A percentile compares a stretch with the other conserved stretches of the same genome.
phyloP scores from a whole-genome alignment of 1,140 invertebrate species.

The Eriocheir sinensis region DNA sequence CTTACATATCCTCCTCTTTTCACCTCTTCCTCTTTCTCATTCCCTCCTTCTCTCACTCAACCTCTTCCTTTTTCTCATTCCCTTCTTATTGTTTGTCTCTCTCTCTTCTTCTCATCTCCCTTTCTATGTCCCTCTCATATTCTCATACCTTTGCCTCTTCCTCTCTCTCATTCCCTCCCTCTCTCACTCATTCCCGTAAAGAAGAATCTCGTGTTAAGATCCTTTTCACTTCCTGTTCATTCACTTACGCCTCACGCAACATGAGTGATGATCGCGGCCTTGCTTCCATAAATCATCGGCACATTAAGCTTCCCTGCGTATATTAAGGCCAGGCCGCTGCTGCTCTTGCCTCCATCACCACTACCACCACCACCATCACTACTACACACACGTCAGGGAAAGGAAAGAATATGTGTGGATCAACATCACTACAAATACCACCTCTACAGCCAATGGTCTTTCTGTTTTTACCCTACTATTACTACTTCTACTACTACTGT shows the following conservation, averaged over 20 bases:
- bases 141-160: neutral
- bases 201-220: neutral
- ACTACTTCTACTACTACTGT: neutral
- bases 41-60: neutral
- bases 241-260: slow-evolving; percentile 66
- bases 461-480: neutral
- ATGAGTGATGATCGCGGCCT: slow-evolving; percentile 47
- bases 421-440: neutral
- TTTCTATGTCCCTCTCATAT: no score
- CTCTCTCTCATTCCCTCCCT: neutral
- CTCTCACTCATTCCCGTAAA: neutral
- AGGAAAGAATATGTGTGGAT: neutral
- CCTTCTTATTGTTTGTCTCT: neutral
- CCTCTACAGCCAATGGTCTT: neutral
- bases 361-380: neutral
- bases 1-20: no score
- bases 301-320: slow-evolving; percentile 34
- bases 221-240: slow-evolving; percentile 58
- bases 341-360: neutral
- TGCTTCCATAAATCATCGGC: slow-evolving; percentile 56
- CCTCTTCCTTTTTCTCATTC: neutral
- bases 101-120: no score
- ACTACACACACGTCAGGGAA: neutral
- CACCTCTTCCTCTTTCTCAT: neutral
- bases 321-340: slow-evolving; percentile 39